Evolutionary conservation across 2,888 invertebrate genomes (phyloP), one percentile per base, ranked within the genome.

Genomic region (Xanthia icteritia): DNA sequence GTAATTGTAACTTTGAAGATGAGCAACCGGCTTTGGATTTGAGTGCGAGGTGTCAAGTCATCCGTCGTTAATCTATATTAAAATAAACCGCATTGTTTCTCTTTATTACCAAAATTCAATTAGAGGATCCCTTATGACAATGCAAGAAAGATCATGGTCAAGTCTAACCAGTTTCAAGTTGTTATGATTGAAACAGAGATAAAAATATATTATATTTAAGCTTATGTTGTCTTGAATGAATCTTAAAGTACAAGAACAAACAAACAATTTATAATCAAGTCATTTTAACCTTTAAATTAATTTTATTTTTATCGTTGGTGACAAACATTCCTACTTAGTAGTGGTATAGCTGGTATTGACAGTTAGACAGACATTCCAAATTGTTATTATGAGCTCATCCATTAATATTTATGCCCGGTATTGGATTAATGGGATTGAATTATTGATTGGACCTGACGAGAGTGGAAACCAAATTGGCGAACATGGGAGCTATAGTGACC

Each of bases 31-130:
- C 86, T 84, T 83, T 58, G 61, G 84, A 92, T 93, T 92, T 92
- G 90, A 86, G 91, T 86, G 86, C 88, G 84, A 90, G 94, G 94
- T 95, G 96, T 96, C 95, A 95, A 96, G 96, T 96, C 96, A 96
- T 95, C 90, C 93, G 91, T 93, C 92, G 94, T 95, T 96, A 95
- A 96, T 96, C 94, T 95, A 95, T 95, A 96, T 96, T 96, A 93
- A 95, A 96, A 96, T 96, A 94, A 93, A 94, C 89, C 90, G 92
- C 94, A 94, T 96, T 96, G 96, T 97, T 96, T 96, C 91, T 93
- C 89, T 92, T 93, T 92, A 93, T 91, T 93, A 93, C 92, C 81
- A 90, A 94, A 94, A 94, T 93, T 94, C 92, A 94, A 95, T 95
- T 94, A 94, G 73, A 81, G 88, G 73, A 82, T 82, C 69, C 74